Evolutionary conservation across 2,888 invertebrate genomes (phyloP).

Genomic region (Andrena fulva): DNA sequence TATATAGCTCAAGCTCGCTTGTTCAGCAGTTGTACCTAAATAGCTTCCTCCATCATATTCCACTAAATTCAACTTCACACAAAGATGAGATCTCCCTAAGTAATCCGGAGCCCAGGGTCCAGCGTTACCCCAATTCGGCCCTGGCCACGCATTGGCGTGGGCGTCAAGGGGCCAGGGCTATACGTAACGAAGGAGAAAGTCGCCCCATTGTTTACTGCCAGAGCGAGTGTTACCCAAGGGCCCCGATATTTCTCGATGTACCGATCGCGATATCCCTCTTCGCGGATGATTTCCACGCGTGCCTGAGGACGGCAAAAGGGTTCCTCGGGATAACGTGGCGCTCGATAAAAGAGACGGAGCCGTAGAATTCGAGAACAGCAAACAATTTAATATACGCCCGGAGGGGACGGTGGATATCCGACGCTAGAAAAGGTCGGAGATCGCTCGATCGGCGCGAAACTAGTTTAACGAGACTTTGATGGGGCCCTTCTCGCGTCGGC

Average conservation of each 20-base stretch:
- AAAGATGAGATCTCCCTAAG: no score
- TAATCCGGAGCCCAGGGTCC: background rate
- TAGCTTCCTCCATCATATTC: no score
- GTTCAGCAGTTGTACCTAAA: no score
- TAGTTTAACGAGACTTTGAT: slow-evolving; percentile 61
- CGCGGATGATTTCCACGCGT: background rate
- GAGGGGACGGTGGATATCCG: slow-evolving; percentile 9
- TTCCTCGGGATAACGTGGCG: background rate
- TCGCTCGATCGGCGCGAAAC: slow-evolving; percentile 47
- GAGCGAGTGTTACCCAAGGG: background rate
- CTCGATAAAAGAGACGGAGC: slow-evolving; percentile 23
- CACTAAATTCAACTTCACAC: no score
- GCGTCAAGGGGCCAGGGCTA: background rate
- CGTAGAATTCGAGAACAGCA: slow-evolving; percentile 42
- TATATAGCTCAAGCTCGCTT: no score
- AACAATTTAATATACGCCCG: slow-evolving; percentile 32
- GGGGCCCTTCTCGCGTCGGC: slow-evolving; percentile 11
- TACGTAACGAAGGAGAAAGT: background rate
- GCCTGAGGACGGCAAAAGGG: background rate
- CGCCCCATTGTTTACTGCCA: background rate
- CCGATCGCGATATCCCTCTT: background rate
- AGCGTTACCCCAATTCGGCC: background rate
- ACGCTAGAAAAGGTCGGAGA: slow-evolving; percentile 36
- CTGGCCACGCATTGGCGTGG: background rate
- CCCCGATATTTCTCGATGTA: background rate